Percentiles rank a stretch among this genome's conserved stretches.
phyloP scores from a whole-genome alignment of 1,140 invertebrate species.

The Venturia canescens region DNA sequence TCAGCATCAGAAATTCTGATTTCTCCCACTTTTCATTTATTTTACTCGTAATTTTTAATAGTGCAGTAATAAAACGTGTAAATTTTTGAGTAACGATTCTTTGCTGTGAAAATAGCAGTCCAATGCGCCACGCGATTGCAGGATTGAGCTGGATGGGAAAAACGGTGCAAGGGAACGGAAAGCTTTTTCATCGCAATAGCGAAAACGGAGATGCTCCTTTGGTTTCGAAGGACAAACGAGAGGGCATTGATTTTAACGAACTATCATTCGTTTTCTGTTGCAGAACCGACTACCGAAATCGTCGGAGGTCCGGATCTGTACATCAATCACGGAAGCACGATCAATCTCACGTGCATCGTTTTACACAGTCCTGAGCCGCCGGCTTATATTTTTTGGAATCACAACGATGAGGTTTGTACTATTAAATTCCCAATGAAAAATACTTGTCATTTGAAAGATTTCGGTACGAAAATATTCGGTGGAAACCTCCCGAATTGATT shows the following conservation, averaged over 20 bases:
- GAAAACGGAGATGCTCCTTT: slow-evolving; percentile 36
- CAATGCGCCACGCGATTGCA: background rate
- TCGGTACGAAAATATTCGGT: too few species aligned
- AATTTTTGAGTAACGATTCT: background rate
- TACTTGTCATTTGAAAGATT: too few species aligned
- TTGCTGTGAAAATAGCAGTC: background rate
- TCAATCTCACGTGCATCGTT: slow-evolving; percentile 95
- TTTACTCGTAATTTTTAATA: background rate
- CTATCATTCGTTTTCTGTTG: slow-evolving; percentile 67
- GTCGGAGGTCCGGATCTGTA: slow-evolving; percentile 92
- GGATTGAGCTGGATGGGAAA: background rate
- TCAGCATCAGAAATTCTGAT: background rate
- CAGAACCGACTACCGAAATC: slow-evolving; percentile 93
- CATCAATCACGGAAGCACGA: slow-evolving; percentile 93
- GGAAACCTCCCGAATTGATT: too few species aligned
- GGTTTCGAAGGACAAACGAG: slow-evolving; percentile 30
- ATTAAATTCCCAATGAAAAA: background rate
- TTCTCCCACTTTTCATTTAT: background rate
- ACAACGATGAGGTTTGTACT: slow-evolving; percentile 89
- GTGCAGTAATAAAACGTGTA: background rate
- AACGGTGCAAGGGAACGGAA: background rate
- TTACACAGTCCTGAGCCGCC: slow-evolving; percentile 93
- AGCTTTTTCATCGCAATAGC: slow-evolving; percentile 19
- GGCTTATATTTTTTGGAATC: slow-evolving; percentile 95
- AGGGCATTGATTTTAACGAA: slow-evolving; percentile 40